Base-by-base conservation (phyloP, 2,797 vertebrate genomes). In the Xenops minutus region DNA sequence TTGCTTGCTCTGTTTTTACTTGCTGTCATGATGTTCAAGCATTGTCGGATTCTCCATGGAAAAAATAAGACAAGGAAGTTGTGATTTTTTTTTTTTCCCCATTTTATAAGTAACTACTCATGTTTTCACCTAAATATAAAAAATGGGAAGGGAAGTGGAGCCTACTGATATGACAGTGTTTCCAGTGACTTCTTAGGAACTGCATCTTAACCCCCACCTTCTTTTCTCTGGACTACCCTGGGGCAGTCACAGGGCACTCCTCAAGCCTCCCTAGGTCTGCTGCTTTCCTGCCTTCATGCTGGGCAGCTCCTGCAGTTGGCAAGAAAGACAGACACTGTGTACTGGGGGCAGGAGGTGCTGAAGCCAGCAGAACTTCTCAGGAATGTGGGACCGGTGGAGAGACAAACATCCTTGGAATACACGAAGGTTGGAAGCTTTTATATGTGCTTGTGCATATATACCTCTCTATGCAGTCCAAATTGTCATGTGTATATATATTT, bases 311-410 rank as follows among this genome's bases (percentile, higher is more conserved):
- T 88, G 67, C 68, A 54, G 59, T 4, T 39, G 26, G 41, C 74
- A 81, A 68, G 52, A 37, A 37, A 95, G 27, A 21, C 10, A 2
- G 30, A 77, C 37, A 23, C 5, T 2, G 10, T 6, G 23, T 83
- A 49, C 72, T 80, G 55, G 30, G 27, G 26, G 32, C 82, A 80
- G 76, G 58, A 79, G 44, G 83, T 73, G 59, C 2, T 2, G 41
- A 29, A 81, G 41, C 22, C 27, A 8, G 1, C 79, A 61, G 74
- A 72, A 43, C 72, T 56, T 56, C 75, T 91, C 16, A 19, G 91
- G 43, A 71, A 98, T 98, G 98, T 98, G 98, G 97, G 97, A 98
- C 43, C 92, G 77, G 66, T 98, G 98, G 98, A 98, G 97, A 79
- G 95, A 95, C 56, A 98, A 96, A n/a, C 98, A 97, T 58, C 96